A percentile compares a stretch with the other conserved stretches of the same genome.
Evolutionary conservation across 2,888 invertebrate genomes (phyloP).

Genomic region (Elaeidobius kamerunicus): DNA sequence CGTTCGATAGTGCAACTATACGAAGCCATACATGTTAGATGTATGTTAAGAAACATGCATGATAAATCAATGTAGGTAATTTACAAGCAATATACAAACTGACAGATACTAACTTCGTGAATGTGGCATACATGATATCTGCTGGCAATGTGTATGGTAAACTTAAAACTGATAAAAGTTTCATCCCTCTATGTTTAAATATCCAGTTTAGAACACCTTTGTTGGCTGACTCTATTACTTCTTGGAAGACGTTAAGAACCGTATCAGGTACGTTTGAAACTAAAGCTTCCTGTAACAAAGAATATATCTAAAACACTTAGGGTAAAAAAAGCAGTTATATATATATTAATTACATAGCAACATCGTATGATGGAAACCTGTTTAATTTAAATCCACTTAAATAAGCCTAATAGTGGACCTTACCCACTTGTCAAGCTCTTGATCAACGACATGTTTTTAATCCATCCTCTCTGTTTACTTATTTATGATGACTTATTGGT

Average conservation of each 20-base stretch:
- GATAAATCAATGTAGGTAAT: no score
- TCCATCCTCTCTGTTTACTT: constrained; percentile 9
- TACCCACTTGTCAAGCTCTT: constrained; percentile 5
- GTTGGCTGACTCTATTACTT: constrained; percentile 90
- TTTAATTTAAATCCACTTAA: constrained; percentile 7
- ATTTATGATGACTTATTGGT: constrained; percentile 11
- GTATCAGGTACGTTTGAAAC: constrained; percentile 87
- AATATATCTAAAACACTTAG: no score
- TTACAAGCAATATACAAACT: constrained; percentile 7
- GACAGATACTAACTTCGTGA: constrained; percentile 72
- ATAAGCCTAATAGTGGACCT: constrained; percentile 21
- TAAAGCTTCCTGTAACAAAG: constrained; percentile 73
- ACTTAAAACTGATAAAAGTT: constrained; percentile 73
- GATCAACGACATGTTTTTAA: constrained; percentile 4
- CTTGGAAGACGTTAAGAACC: constrained; percentile 86
- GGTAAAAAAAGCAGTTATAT: constrained; percentile 8
- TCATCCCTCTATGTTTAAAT: constrained; percentile 79
- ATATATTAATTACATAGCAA: background rate
- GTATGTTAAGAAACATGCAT: no score
- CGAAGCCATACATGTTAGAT: no score
- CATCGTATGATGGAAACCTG: no score
- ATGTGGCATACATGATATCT: constrained; percentile 82
- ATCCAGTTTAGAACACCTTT: constrained; percentile 88
- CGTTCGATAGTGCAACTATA: no score
- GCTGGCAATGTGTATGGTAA: constrained; percentile 86